Percentiles rank a stretch among this genome's conserved stretches.
phyloP scores from a whole-genome alignment of 2,113 vertebrate species.

The Procapra przewalskii region DNA sequence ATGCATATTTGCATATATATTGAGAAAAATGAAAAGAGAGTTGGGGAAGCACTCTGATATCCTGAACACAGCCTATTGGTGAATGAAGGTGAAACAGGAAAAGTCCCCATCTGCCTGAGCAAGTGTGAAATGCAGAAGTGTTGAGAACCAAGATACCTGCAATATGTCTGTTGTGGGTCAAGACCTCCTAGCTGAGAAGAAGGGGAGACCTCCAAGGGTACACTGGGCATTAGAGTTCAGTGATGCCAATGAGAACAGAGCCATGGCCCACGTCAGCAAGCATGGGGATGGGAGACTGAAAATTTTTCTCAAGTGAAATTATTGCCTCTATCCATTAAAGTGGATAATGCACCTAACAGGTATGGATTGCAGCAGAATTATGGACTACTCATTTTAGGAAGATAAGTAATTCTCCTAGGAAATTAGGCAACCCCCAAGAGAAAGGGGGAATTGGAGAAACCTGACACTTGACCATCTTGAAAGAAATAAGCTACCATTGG shows the following conservation, averaged over 20 bases:
- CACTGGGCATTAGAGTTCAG: background rate
- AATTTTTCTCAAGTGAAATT: background rate
- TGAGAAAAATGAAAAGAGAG: background rate
- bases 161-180: background rate
- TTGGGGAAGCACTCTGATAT: background rate
- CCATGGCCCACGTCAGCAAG: background rate
- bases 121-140: background rate
- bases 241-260: background rate
- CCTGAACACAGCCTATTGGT: background rate
- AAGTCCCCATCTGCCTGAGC: background rate
- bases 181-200: background rate
- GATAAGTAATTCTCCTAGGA: background rate
- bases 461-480: background rate
- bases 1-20: background rate
- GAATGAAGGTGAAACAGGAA: background rate
- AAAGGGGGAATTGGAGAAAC: background rate
- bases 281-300: background rate
- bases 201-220: background rate
- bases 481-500: background rate
- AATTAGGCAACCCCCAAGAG: background rate
- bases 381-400: background rate
- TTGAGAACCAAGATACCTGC: background rate
- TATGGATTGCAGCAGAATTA: background rate
- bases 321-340: background rate
- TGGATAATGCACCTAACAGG: background rate